Evolutionary conservation across 2,797 vertebrate genomes (phyloP), one percentile per base, ranked within the genome.

Genomic region (Takifugu ocellatus): DNA sequence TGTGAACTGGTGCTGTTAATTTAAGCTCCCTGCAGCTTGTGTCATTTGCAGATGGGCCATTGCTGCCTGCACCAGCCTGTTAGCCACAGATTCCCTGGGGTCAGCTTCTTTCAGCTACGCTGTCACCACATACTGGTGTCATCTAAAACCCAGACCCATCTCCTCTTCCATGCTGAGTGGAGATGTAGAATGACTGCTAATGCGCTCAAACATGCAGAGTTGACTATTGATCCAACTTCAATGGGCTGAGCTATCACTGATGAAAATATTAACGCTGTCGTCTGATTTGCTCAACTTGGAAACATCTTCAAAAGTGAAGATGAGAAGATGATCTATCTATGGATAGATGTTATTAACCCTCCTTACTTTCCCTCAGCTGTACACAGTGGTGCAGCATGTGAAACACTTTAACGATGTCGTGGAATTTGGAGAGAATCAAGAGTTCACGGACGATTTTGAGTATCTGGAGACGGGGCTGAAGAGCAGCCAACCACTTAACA

Each of bases 381-480:
- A 97, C 89, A 99, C 97, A 2, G 96, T 99, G 86, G 96, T 99
- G 89, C 96, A 98, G 86, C 96, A 99, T 46, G 96, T 99, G 84
- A 99, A 99, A 86, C 96, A 98, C 92, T 99, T 99, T 94, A 99
- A 99, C 68, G 97, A 99, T 61, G 97, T 99, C 66, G 96, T 99
- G 85, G 97, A 99, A 90, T 99, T 98, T 71, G 97, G 97, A 67
- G 97, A 99, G 82, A 99, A 98, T 91, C 97, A 99, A 84, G 97
- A 99, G 89, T 99, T 98, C 89, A 98, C 95, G n/a, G 97, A 99
- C 77, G 97, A 99, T 87, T 98, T 99, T 86, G 97, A 99, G 84
- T 99, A 99, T 87, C 90, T 99, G 89, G 92, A 98, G 87, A 97
- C 97, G 17, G 97, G 96, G 78, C 90, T 99, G 84, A 99, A 99